phyloP scores from a whole-genome alignment of 2,888 invertebrate species.

The Phyllotreta striolata region DNA sequence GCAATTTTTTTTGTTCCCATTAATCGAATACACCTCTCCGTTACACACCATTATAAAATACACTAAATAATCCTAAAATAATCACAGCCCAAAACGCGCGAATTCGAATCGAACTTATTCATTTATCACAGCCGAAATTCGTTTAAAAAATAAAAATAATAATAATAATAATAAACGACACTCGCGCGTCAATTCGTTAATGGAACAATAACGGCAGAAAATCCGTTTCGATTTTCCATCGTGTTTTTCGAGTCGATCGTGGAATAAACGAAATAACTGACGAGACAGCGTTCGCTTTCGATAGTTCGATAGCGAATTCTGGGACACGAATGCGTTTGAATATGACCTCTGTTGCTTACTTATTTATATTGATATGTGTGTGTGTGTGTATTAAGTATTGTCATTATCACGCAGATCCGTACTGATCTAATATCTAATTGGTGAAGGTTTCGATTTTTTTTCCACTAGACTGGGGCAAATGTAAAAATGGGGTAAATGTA shows the following conservation, averaged over 20 bases:
- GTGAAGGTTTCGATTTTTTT: too few relatives aligned
- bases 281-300: conserved; percentile 13
- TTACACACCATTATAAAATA: conserved; percentile 49
- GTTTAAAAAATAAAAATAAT: too few relatives aligned
- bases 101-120: background rate
- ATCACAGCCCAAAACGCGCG: conserved; percentile 25
- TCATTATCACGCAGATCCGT: conserved; percentile 38
- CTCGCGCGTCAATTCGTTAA: too few relatives aligned
- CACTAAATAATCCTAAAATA: conserved; percentile 16
- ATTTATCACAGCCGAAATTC: conserved; percentile 16
- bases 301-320: conserved; percentile 20
- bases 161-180: too few relatives aligned
- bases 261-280: too few relatives aligned
- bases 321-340: conserved; percentile 24
- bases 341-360: conserved; percentile 33
- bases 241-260: too few relatives aligned
- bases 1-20: conserved; percentile 24
- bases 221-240: too few relatives aligned
- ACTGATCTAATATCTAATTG: too few relatives aligned
- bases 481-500: too few relatives aligned
- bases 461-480: too few relatives aligned
- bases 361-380: conserved; percentile 31
- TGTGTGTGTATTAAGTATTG: conserved; percentile 22
- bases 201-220: too few relatives aligned
- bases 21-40: conserved; percentile 43